Evolutionary conservation across 1,140 invertebrate genomes (phyloP), one percentile per base, ranked within the genome.

Genomic region (Trichonephila clavipes): DNA sequence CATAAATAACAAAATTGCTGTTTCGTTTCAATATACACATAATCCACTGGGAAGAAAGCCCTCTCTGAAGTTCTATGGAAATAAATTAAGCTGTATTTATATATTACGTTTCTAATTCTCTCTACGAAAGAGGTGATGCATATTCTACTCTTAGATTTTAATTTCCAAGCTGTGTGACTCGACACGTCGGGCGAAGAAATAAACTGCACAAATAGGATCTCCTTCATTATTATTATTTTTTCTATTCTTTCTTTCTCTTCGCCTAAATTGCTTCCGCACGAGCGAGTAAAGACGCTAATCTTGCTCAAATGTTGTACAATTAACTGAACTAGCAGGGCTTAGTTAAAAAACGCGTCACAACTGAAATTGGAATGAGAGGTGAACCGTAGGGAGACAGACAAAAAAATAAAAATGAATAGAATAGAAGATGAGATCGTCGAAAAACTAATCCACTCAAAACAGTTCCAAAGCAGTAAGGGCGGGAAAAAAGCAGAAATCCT

Each of bases 221-320:
- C n/a, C n/a, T n/a, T n/a, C 64, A n/a, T 24, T 24, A n/a, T 66
- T 66, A n/a, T 66, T 66, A 19, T 64, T 64, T 64, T 62, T 62
- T 62, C 21, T 21, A 6, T 62, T 64, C 19, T 64, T 64, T 64
- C n/a, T 21, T 66, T 66, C n/a, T 24, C n/a, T 69, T 14, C 66
- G n/a, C 66, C 66, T 14, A 69, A 69, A 69, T 69, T 69, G 66
- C 66, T 69, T 69, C 66, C 66, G n/a, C n/a, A 10, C 81, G 81
- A 83, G n/a, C 44, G 81, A 44, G 51, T 21, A 34, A 92, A 51
- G 21, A 86, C 82, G 62, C 44, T 92, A 92, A 92, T 92, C 90
- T 92, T 92, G 5, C 82, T n/a, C 90, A 92, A 92, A 92, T 86
- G 90, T 85, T 92, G 58, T 81, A 85, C 81, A 92, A 92, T 92